Evolutionary conservation across 2,797 vertebrate species (phyloP).

Genomic region (Mus minutoides): DNA sequence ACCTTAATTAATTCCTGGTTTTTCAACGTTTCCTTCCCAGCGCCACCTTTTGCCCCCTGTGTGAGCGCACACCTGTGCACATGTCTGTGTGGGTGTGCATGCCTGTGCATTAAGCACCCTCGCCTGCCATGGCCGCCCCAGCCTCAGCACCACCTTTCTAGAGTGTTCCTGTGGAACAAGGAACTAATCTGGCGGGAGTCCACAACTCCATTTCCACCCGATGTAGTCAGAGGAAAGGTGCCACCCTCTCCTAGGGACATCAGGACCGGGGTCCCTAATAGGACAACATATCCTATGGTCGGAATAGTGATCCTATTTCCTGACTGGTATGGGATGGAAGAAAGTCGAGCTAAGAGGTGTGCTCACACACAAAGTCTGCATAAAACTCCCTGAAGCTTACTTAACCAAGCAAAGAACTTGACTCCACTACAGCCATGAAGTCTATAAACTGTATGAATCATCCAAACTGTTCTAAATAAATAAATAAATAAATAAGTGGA

Average conservation of each 20-base stretch:
- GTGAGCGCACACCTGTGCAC: too few species aligned
- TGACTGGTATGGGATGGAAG: background rate
- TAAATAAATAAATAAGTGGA: background rate
- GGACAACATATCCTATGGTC: background rate
- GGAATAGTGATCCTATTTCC: background rate
- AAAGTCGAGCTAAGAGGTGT: background rate
- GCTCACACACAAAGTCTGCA: constrained; percentile 28
- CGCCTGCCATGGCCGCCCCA: background rate
- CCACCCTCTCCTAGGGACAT: background rate
- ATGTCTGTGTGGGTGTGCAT: background rate
- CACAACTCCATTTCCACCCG: background rate
- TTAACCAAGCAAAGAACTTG: constrained; percentile 4
- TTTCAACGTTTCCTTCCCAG: background rate
- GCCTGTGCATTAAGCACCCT: background rate
- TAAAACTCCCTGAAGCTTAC: constrained; percentile 55
- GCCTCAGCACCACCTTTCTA: background rate
- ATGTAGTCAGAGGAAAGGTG: background rate
- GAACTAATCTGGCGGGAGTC: background rate
- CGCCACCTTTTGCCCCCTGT: background rate
- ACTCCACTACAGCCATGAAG: constrained; percentile 33
- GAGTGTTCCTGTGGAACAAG: background rate
- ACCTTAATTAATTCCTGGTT: constrained; percentile 20
- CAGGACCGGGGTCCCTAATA: background rate
- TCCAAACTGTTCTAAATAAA: constrained; percentile 58
- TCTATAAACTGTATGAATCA: constrained; percentile 70